Base-by-base conservation (phyloP, 2,888 invertebrate genomes). In the Mermis nigrescens region DNA sequence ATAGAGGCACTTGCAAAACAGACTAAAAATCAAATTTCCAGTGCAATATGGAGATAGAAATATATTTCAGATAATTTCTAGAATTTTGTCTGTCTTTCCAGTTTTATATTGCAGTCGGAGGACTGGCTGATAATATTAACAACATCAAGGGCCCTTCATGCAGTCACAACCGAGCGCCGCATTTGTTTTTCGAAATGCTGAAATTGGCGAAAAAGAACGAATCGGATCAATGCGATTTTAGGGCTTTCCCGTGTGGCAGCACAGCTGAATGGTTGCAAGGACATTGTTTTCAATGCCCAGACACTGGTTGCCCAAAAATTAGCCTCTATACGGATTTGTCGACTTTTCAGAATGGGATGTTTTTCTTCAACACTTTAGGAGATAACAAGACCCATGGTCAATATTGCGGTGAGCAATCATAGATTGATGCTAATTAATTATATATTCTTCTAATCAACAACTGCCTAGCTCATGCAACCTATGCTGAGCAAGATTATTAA, bases 161-260 rank as follows among this genome's bases (percentile, higher is more conserved):
- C 73, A 85, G 87, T 74, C 91, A 92, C 71, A 80, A 88, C 60
- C 77, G 90, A 57, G 85, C 87, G 63, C 82, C 86, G 70, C 82
- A 85, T 66, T 83, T 82, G 70, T 89, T 86, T 71, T 82, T 80
- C 0, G 90, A 90, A 73, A 87, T 85, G 65, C 82, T 91, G 55
- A 68, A 67, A 60, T 67, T 67, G 28, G 66, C 48, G 12, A 7
- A n/a, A 24, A 24, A 48, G 7, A 48, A 68, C 57, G 82, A 82
- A 62, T 79, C 82, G 0, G n/a, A n/a, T n/a, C 74, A 77, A 19
- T 90, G 90, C 67, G 82, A 84, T 0, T 90, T 84, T 70, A 76
- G 81, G 68, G 83, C 82, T 0, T 82, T 86, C 59, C 81, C 83
- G 59, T 91, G 91, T 70, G 78, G 82, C 22, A 83, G 83, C 26